Evolutionary conservation across 2,113 vertebrate genomes (phyloP).

Genomic region (Carollia perspicillata): DNA sequence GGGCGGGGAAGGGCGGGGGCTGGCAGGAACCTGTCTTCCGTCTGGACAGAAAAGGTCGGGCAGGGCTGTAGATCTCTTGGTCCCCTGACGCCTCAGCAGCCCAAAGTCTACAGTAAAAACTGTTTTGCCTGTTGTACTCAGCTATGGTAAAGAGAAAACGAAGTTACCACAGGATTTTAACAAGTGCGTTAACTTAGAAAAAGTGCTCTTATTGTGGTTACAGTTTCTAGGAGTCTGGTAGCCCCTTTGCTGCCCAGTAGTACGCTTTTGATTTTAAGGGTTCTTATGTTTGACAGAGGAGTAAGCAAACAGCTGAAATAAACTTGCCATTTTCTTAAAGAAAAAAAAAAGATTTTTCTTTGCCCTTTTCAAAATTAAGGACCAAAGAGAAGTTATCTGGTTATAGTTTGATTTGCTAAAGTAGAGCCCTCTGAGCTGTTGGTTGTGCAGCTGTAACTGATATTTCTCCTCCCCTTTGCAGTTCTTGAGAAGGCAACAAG

Average conservation of each 20-base stretch:
- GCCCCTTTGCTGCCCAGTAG: background rate
- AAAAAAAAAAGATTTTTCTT: too few relatives aligned
- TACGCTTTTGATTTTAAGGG: background rate
- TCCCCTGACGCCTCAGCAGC: fast-evolving
- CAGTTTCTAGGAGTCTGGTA: background rate
- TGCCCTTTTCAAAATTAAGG: background rate
- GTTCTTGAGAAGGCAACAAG: constrained; percentile 92
- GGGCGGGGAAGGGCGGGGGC: background rate
- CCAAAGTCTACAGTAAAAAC: fast-evolving
- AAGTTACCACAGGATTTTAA: background rate
- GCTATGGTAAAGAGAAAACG: background rate
- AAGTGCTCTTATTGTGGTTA: background rate
- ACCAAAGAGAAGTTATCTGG: background rate
- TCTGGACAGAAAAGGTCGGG: fast-evolving
- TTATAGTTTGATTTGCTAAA: background rate
- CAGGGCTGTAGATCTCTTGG: fast-evolving
- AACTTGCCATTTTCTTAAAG: background rate
- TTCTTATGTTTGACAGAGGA: background rate
- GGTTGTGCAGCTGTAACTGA: background rate
- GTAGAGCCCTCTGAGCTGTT: background rate
- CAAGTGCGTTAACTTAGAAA: background rate
- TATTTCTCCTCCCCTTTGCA: constrained; percentile 63
- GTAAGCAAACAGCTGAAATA: background rate
- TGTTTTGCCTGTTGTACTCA: background rate
- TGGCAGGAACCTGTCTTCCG: too few relatives aligned